A percentile compares a stretch with the other conserved stretches of the same genome.
Evolutionary conservation across 2,113 vertebrate species (phyloP).

Genomic region (Marmota flaviventris): DNA sequence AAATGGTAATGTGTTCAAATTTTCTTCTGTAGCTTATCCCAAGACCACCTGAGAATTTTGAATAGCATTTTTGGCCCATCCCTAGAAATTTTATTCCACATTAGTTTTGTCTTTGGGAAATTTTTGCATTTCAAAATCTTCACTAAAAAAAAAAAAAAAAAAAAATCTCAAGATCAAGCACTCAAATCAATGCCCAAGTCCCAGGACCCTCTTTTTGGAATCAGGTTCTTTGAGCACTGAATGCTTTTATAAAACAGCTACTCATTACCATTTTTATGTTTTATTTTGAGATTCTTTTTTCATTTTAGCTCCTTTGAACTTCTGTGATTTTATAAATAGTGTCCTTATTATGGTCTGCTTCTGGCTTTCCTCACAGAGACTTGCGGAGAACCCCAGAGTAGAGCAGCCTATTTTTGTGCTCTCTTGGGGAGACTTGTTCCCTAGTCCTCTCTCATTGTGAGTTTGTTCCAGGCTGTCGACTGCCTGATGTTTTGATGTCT

Average conservation of each 20-base stretch:
- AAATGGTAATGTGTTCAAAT: slow-evolving; percentile 56
- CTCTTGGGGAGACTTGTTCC: slow-evolving; percentile 53
- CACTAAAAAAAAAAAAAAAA: not conserved
- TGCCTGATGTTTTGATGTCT: slow-evolving; percentile 72
- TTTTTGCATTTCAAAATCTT: slow-evolving; percentile 36
- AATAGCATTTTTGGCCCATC: slow-evolving; percentile 20
- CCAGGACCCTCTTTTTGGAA: not conserved
- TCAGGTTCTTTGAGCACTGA: not conserved
- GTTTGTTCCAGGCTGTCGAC: slow-evolving; percentile 10
- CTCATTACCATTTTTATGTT: slow-evolving; percentile 53
- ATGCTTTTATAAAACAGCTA: slow-evolving; percentile 31
- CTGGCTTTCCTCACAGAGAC: slow-evolving; percentile 64
- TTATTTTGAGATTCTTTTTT: slow-evolving; percentile 61
- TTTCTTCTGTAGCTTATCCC: slow-evolving; percentile 6
- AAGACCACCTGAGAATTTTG: not conserved
- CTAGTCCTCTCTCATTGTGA: slow-evolving; percentile 21
- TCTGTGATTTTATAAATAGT: slow-evolving; percentile 62
- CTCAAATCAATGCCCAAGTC: slow-evolving; percentile 36
- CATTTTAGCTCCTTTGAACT: slow-evolving; percentile 53
- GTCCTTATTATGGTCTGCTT: slow-evolving; percentile 43
- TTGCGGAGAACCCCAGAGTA: not conserved
- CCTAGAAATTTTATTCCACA: slow-evolving; percentile 9
- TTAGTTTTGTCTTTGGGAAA: slow-evolving; percentile 17
- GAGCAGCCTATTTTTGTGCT: slow-evolving; percentile 64
- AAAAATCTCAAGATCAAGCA: not conserved